Conservation (phyloP, 2,113 vertebrate species). For the Brienomyrus longianalis region DNA sequence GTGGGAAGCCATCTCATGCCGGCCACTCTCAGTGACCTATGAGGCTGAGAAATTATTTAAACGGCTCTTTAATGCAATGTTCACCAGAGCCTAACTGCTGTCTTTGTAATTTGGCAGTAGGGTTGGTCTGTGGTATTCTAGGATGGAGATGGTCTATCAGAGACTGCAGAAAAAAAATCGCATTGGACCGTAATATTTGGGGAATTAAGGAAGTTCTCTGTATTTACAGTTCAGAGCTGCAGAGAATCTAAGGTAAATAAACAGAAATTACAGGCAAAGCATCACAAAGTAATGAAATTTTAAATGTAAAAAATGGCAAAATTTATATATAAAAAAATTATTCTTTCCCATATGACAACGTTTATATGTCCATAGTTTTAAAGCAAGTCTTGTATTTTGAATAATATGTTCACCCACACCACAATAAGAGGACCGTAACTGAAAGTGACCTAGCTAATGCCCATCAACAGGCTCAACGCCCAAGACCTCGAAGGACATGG, state of each 20-base stretch:
- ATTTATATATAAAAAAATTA: too few relatives aligned
- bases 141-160: neutral
- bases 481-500: neutral
- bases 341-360: neutral
- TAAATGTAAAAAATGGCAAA: too few relatives aligned
- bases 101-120: neutral
- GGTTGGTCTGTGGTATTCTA: neutral
- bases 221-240: neutral
- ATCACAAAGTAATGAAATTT: too few relatives aligned
- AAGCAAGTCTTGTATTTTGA: neutral
- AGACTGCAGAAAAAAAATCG: neutral
- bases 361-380: neutral
- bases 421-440: neutral
- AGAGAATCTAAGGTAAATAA: neutral
- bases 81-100: neutral
- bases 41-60: neutral
- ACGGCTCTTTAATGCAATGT: neutral
- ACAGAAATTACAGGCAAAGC: neutral
- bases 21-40: neutral
- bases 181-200: neutral
- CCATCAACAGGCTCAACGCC: neutral
- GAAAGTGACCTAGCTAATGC: neutral
- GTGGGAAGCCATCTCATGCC: neutral
- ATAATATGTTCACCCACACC: neutral
- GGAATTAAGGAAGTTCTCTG: neutral